phyloP scores from a whole-genome alignment of 2,888 invertebrate genomes.

The Drosophila paranaensis region DNA sequence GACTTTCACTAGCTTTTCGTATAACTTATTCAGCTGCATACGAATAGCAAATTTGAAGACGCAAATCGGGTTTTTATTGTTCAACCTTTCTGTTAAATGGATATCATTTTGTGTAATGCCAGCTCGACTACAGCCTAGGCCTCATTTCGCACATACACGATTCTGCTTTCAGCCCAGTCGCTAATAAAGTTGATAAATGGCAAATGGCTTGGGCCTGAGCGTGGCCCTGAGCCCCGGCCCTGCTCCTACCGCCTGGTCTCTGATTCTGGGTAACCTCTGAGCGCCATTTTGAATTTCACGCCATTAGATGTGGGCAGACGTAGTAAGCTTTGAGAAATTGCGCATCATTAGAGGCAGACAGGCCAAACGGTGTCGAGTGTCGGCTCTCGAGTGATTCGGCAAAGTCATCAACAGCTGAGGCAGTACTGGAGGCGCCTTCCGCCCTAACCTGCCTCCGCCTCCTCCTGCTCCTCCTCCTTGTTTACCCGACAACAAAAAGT shows the following conservation, averaged over 20 bases:
- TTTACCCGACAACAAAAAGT: conserved; percentile 59
- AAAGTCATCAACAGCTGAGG: conserved; percentile 53
- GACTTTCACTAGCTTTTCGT: too few species aligned
- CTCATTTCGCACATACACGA: background rate
- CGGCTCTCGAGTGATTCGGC: conserved; percentile 52
- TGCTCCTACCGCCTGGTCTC: background rate
- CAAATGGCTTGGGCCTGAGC: conserved; percentile 36
- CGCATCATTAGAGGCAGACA: conserved; percentile 66
- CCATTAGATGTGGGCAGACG: conserved; percentile 59
- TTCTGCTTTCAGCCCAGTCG: conserved; percentile 29
- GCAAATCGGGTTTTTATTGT: background rate
- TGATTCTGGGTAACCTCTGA: conserved; percentile 37
- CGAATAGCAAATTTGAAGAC: background rate
- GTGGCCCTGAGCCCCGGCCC: background rate
- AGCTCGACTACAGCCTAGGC: conserved; percentile 8
- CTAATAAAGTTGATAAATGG: conserved; percentile 77
- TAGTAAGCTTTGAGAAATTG: conserved; percentile 71
- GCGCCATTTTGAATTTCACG: conserved; percentile 75
- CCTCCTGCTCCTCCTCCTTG: conserved; percentile 35
- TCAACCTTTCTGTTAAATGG: conserved; percentile 8
- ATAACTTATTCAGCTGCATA: too few species aligned
- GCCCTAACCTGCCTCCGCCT: background rate
- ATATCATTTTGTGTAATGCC: conserved; percentile 8
- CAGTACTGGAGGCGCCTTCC: conserved; percentile 5
- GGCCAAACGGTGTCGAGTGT: conserved; percentile 70